Evolutionary conservation across 2,888 invertebrate genomes (phyloP).

Genomic region (Synanthedon andrenaeformis): DNA sequence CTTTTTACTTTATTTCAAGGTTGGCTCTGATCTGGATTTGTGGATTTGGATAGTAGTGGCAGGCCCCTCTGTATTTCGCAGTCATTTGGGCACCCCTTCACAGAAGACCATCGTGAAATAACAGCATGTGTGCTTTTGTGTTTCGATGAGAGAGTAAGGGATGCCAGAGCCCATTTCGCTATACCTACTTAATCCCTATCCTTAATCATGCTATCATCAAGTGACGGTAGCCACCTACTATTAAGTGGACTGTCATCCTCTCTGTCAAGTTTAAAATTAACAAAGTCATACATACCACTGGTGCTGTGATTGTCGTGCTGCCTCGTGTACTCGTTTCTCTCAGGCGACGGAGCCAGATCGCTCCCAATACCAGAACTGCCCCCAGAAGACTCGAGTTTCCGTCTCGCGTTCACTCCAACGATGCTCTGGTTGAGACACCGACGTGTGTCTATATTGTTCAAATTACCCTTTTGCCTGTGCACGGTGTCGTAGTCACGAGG

Average conservation of each 20-base stretch:
- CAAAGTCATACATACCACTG: slow-evolving; percentile 60
- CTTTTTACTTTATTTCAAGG: no score
- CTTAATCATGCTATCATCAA: no score
- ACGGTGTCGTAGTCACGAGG: slow-evolving; percentile 96
- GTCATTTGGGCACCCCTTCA: no score
- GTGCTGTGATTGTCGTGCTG: slow-evolving; percentile 73
- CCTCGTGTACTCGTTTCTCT: slow-evolving; percentile 59
- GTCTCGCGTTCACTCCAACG: slow-evolving; percentile 57
- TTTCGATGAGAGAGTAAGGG: no score
- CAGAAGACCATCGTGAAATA: no score
- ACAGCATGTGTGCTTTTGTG: no score
- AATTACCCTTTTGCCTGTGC: slow-evolving; percentile 73
- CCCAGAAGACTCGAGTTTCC: slow-evolving; percentile 76
- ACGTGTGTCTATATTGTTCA: slow-evolving; percentile 58
- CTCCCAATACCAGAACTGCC: slow-evolving; percentile 92
- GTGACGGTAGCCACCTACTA: not conserved
- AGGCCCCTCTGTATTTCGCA: no score
- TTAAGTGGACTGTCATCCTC: not conserved
- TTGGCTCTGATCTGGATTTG: no score
- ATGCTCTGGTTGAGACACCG: slow-evolving; percentile 80
- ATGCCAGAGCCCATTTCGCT: no score
- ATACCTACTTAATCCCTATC: no score
- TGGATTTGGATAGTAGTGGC: no score
- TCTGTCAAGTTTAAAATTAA: not conserved
- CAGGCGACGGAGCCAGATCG: slow-evolving; percentile 88